Conservation (phyloP, 2,888 invertebrate genomes). For the Cheilosia variabilis region DNA sequence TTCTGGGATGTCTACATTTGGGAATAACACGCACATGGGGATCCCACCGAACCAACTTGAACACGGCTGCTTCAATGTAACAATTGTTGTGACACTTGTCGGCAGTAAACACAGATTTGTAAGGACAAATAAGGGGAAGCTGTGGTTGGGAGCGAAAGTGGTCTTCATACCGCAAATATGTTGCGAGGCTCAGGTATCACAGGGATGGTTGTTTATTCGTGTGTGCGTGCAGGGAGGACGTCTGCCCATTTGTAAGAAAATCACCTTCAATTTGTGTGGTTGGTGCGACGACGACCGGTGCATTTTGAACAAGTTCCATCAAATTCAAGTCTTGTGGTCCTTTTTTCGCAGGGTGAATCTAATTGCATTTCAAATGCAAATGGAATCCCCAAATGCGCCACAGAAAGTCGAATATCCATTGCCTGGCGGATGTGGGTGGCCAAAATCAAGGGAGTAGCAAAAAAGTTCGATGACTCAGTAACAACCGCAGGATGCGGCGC, state of each 20-base stretch:
- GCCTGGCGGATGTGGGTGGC: slow-evolving; percentile 49
- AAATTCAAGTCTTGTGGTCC: slow-evolving; percentile 29
- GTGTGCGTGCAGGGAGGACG: slow-evolving; percentile 29
- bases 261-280: slow-evolving; percentile 53
- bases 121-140: slow-evolving; percentile 47
- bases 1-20: slow-evolving; percentile 8
- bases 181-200: slow-evolving; percentile 1
- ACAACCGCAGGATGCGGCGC: slow-evolving; percentile 43
- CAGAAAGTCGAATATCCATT: slow-evolving; percentile 62
- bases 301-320: slow-evolving; percentile 12
- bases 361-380: slow-evolving; percentile 69
- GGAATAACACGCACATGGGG: slow-evolving; percentile 17
- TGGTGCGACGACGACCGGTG: too few relatives aligned
- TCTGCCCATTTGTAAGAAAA: slow-evolving; percentile 42
- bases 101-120: slow-evolving; percentile 25
- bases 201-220: not conserved
- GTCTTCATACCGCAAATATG: slow-evolving; percentile 52
- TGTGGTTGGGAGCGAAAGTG: slow-evolving; percentile 45
- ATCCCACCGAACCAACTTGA: not conserved
- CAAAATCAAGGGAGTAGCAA: slow-evolving; percentile 44
- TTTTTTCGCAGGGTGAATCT: slow-evolving; percentile 40
- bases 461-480: slow-evolving; percentile 40
- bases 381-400: slow-evolving; percentile 27
- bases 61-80: not conserved
- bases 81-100: slow-evolving; percentile 31